phyloP scores from a whole-genome alignment of 2,113 vertebrate genomes.

The Nesoenas mayeri region DNA sequence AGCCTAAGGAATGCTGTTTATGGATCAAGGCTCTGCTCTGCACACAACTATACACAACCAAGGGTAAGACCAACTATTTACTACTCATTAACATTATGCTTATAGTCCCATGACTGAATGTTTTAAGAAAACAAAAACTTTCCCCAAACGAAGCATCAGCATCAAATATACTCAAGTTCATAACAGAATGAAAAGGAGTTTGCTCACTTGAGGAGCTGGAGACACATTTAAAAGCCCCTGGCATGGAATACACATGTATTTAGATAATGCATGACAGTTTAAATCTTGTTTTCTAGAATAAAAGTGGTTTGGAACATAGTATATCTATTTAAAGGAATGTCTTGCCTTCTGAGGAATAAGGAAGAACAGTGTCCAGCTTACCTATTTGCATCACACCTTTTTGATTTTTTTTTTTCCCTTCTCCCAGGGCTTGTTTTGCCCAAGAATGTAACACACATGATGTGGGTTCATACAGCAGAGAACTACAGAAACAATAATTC shows the following conservation, averaged over 20 bases:
- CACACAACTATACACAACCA: background rate
- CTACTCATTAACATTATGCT: background rate
- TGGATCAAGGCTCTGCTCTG: background rate
- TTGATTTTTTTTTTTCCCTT: background rate
- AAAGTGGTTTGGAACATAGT: accelerated
- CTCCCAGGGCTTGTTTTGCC: background rate
- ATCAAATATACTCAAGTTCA: background rate
- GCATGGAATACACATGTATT: background rate
- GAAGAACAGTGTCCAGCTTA: background rate
- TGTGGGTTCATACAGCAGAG: background rate
- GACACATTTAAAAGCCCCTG: background rate
- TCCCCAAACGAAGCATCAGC: background rate
- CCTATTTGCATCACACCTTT: background rate
- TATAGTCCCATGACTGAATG: background rate
- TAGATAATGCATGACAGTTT: background rate
- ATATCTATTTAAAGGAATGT: background rate
- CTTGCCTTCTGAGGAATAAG: background rate
- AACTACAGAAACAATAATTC: background rate
- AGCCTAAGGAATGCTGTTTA: background rate
- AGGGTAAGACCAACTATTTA: background rate
- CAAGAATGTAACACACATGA: background rate
- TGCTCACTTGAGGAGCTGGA: background rate
- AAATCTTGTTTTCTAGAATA: background rate
- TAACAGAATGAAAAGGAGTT: background rate
- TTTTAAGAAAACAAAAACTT: background rate